Percentiles rank a stretch among this genome's conserved stretches.
Evolutionary conservation across 1,140 invertebrate genomes (phyloP).

Genomic region (Sycobia sp.): DNA sequence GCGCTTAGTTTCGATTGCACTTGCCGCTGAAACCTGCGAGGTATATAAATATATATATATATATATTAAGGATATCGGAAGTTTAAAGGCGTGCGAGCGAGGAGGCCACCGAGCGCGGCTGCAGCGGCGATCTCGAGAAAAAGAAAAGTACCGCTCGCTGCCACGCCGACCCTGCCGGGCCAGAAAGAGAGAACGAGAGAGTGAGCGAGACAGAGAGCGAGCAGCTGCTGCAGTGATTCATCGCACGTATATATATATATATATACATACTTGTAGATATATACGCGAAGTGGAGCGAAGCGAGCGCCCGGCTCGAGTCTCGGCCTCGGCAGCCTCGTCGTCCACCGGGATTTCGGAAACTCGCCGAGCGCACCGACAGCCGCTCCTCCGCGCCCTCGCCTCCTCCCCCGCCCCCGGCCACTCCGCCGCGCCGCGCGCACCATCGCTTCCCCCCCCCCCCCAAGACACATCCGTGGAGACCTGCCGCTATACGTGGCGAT

Average conservation of each 20-base stretch:
- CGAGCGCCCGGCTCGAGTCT: no score
- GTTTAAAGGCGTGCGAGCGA: neutral
- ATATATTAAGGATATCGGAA: no score
- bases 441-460: no score
- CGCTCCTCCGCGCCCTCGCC: slow-evolving; percentile 41
- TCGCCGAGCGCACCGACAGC: slow-evolving; percentile 46
- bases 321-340: neutral
- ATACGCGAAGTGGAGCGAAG: slow-evolving; percentile 39
- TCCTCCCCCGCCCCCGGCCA: no score
- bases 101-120: neutral
- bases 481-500: slow-evolving; percentile 46
- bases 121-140: neutral
- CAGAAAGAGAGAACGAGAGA: no score
- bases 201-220: no score
- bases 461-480: slow-evolving; percentile 42
- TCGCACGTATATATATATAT: slow-evolving; percentile 50
- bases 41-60: no score
- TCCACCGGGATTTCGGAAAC: slow-evolving; percentile 44
- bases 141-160: slow-evolving; percentile 20
- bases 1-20: no score
- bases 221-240: slow-evolving; percentile 43
- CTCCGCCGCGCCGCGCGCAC: no score
- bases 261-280: no score
- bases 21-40: no score
- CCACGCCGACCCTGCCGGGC: no score